Evolutionary conservation across 1,140 invertebrate species (phyloP).

Genomic region (Brachionus manjavacas): DNA sequence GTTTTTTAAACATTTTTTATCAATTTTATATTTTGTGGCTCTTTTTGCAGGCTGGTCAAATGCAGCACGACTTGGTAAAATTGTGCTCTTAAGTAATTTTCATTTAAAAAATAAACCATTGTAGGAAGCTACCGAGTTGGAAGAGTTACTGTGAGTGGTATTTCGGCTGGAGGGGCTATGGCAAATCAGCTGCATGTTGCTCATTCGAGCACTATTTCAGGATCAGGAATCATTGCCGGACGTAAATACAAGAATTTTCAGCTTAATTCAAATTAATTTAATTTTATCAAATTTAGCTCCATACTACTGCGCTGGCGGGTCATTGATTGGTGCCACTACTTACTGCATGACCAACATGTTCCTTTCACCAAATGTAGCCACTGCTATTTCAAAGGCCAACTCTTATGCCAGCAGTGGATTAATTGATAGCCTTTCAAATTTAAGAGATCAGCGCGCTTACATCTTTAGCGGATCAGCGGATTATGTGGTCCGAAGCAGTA

Average conservation of each 20-base stretch:
- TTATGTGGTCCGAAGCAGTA: constrained; percentile 51
- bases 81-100: no score
- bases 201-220: constrained; percentile 51
- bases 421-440: constrained; percentile 51
- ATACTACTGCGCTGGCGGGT: constrained; percentile 51
- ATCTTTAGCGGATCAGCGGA: constrained; percentile 54
- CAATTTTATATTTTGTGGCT: not conserved
- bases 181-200: constrained; percentile 57
- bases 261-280: not conserved
- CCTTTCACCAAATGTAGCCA: constrained; percentile 46
- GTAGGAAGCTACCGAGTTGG: constrained; percentile 41
- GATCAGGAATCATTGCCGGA: constrained; percentile 55
- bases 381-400: constrained; percentile 10
- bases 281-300: constrained; percentile 46
- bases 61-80: constrained; percentile 9
- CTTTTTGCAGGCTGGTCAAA: not conserved
- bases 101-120: not conserved
- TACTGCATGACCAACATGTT: constrained; percentile 50
- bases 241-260: constrained; percentile 45
- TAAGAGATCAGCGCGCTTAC: constrained; percentile 51
- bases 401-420: not conserved
- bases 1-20: not conserved
- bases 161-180: constrained; percentile 57
- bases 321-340: constrained; percentile 44
- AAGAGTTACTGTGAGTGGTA: constrained; percentile 55